Evolutionary conservation across 2,888 invertebrate species (phyloP), one percentile per base, ranked within the genome.

Genomic region (Autographa gamma): DNA sequence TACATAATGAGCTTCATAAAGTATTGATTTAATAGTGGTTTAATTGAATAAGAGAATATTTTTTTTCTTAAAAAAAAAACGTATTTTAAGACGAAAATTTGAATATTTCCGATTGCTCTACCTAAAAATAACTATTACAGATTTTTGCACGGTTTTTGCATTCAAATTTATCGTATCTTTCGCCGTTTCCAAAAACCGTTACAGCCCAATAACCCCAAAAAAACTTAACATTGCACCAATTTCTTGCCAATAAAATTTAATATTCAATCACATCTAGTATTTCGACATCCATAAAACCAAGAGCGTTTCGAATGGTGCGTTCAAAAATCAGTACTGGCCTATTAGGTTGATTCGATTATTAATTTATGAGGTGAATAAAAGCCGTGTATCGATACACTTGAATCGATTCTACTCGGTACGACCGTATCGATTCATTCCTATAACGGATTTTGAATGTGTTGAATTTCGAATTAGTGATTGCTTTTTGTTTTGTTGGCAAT

Each of bases 351-450:
- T 94, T 94, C 93, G 91, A 94, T 93, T 93, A 93, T 86, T 92
- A 92, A 95, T 95, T 94, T 94, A 95, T 92, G 91, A 93, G 93
- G 93, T 93, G 93, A 91, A 90, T 93, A 95, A 95, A 93, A 88
- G 89, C 89, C 90, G 88, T 90, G 84, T 89, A 90, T 91, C 90
- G 92, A 91, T 91, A 89, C 90, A 92, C 92, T 92, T 91, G 77
- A 79, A 83, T 83, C 83, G 81, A 83, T 83, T 83, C 59, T 73
- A 73, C 60, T 71, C 82, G 87, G 87, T 88, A 85, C 85, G 87
- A 86, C 88, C 89, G 89, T 87, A 77, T 79, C 76, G 86, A 90
- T 89, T 86, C 87, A 86, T 90, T 91, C 86, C 87, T 84, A 83
- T 92, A 92, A 91, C 93, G 92, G 92, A 86, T 85, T 83, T 82